Evolutionary conservation across 2,113 vertebrate species (phyloP).

Genomic region (Mustela nigripes): DNA sequence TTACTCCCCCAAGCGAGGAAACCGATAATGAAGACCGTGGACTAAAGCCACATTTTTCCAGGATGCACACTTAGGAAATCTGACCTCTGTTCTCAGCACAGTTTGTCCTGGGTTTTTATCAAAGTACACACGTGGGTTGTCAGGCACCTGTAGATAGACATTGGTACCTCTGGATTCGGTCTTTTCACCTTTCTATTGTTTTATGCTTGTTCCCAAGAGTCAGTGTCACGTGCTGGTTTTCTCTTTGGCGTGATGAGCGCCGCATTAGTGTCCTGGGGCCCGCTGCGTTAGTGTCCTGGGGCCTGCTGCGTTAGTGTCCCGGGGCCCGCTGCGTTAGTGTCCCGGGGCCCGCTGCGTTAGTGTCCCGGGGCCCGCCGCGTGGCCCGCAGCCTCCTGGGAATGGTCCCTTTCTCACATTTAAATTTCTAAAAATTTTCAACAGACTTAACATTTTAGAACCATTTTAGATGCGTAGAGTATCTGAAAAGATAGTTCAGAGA

Average conservation of each 20-base stretch:
- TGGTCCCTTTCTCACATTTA: background rate
- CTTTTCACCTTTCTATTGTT: background rate
- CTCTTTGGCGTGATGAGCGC: fast-evolving
- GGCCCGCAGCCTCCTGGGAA: background rate
- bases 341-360: fast-evolving
- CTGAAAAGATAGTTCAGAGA: background rate
- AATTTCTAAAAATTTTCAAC: background rate
- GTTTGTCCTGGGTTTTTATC: background rate
- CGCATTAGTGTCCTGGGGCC: no score
- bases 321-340: no score
- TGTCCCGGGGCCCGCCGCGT: fast-evolving
- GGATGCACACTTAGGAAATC: background rate
- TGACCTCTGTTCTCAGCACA: background rate
- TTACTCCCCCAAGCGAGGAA: background rate
- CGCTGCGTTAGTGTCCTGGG: fast-evolving
- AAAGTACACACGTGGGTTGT: background rate
- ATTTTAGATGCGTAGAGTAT: background rate
- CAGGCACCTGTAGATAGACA: fast-evolving
- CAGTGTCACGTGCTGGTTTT: fast-evolving
- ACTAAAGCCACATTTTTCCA: background rate
- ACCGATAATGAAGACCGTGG: background rate
- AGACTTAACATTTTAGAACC: background rate
- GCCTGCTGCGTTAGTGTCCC: fast-evolving
- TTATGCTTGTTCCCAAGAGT: background rate
- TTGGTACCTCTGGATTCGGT: background rate